Evolutionary conservation across 2,113 vertebrate genomes (phyloP).

Genomic region (Lipophrys pholis): DNA sequence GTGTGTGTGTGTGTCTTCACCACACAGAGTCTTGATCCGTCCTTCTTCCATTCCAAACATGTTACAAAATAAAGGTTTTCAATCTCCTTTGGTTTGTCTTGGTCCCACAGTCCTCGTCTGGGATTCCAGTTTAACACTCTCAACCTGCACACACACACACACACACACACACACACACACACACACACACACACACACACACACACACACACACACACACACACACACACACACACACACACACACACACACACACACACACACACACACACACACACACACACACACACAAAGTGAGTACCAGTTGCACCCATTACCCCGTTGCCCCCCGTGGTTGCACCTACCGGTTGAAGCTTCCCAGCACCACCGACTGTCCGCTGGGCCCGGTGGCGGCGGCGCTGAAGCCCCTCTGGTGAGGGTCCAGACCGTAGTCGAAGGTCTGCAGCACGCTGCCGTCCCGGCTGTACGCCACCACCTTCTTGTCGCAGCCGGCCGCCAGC

Average conservation of each 20-base stretch:
- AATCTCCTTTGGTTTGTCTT: conserved; percentile 92
- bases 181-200: no score
- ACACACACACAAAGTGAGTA: no score
- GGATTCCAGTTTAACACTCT: conserved; percentile 95
- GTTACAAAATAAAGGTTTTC: conserved; percentile 94
- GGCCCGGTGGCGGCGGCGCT: conserved; percentile 89
- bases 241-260: no score
- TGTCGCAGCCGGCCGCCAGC: conserved; percentile 93
- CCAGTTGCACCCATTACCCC: no score
- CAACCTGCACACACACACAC: conserved; percentile 77
- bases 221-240: no score
- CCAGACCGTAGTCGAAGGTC: conserved; percentile 93
- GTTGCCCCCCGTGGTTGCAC: no score
- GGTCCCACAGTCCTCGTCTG: conserved; percentile 90
- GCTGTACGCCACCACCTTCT: conserved; percentile 92
- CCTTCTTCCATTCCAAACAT: conserved; percentile 93
- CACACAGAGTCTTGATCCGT: conserved; percentile 92
- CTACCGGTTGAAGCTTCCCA: conserved; percentile 94
- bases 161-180: no score
- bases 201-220: no score
- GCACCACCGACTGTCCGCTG: no score
- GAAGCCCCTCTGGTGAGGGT: conserved; percentile 89
- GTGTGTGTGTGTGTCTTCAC: conserved; percentile 79
- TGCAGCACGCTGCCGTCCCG: conserved; percentile 90
- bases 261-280: no score